Evolutionary conservation across 2,113 vertebrate species (phyloP).

Genomic region (Nesogale talazaci): DNA sequence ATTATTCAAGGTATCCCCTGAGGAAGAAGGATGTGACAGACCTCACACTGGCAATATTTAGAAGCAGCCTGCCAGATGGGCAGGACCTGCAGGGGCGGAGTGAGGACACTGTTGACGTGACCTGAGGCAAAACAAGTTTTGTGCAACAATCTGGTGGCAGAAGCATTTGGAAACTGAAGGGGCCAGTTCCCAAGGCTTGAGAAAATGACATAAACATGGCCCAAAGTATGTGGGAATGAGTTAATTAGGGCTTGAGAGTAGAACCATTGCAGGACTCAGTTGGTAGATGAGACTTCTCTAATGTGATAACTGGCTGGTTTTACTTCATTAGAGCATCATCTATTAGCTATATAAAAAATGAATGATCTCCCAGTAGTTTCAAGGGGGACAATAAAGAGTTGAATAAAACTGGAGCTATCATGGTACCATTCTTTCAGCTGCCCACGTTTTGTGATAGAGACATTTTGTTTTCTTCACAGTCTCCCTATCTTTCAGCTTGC

Average conservation of each 20-base stretch:
- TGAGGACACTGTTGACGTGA: constrained; percentile 42
- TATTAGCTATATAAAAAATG: background rate
- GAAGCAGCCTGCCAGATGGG: constrained; percentile 65
- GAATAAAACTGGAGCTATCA: background rate
- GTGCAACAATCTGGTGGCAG: constrained; percentile 53
- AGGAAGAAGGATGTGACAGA: constrained; percentile 44
- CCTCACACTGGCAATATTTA: constrained; percentile 20
- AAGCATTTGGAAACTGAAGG: background rate
- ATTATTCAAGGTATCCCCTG: constrained; percentile 60
- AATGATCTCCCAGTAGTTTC: background rate
- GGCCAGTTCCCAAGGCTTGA: background rate
- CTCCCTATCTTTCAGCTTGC: background rate
- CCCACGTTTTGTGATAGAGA: background rate
- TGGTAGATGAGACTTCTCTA: background rate
- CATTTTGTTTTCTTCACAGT: background rate
- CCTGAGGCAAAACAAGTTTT: constrained; percentile 57
- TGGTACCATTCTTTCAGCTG: background rate
- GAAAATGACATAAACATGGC: background rate
- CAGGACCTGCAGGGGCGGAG: constrained; percentile 41
- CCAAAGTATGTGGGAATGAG: background rate
- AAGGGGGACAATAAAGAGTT: background rate
- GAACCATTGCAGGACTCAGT: background rate
- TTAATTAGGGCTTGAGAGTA: constrained; percentile 21
- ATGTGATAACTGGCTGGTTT: background rate
- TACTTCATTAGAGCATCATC: background rate